Evolutionary conservation across 35 echinoderm and acorn worm species (phyloP).

Genomic region (Apostichopus japonicus): DNA sequence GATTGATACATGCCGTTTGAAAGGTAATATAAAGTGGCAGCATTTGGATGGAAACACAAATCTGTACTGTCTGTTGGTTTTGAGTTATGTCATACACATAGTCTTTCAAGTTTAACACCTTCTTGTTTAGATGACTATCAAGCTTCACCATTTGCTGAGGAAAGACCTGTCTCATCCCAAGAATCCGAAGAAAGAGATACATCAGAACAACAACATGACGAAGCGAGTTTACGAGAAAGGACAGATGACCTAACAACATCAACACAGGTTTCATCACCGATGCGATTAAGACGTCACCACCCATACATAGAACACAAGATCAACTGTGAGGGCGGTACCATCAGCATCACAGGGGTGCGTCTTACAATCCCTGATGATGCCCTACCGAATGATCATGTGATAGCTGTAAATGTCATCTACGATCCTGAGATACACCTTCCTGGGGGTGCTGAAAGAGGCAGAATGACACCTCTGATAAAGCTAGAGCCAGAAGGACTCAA

Average conservation of each 20-base stretch:
- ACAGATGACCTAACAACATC: neutral
- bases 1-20: no score
- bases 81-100: neutral
- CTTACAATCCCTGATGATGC: neutral
- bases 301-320: neutral
- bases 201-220: neutral
- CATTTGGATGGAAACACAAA: no score
- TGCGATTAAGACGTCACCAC: neutral
- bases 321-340: neutral
- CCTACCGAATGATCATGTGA: neutral
- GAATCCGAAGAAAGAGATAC: neutral
- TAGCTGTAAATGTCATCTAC: neutral
- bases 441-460: neutral
- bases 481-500: no score
- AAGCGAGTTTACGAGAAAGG: neutral
- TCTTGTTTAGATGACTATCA: neutral
- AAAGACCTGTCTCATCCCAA: neutral
- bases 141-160: neutral
- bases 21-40: no score
- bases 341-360: neutral
- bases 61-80: no score
- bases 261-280: neutral
- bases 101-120: neutral
- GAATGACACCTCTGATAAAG: neutral
- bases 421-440: neutral